phyloP scores from a whole-genome alignment of 1,140 invertebrate species.

The Drosophila varians region DNA sequence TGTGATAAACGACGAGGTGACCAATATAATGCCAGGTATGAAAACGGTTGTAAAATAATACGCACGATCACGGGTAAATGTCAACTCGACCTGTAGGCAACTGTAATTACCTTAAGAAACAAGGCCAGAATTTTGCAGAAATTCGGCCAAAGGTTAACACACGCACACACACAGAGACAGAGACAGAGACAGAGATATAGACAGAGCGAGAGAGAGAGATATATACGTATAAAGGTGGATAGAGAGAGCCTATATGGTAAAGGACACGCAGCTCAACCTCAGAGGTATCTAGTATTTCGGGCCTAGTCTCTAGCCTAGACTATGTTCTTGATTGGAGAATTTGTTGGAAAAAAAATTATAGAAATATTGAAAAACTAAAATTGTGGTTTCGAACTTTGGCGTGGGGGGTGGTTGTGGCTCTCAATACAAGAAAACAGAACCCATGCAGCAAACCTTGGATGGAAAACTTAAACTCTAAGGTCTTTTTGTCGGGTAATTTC shows the following conservation, averaged over 20 bases:
- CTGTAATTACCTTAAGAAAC: constrained; percentile 94
- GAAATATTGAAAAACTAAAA: constrained; percentile 15
- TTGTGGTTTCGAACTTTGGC: constrained; percentile 16
- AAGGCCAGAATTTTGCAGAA: constrained; percentile 52
- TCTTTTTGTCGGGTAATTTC: constrained; percentile 41
- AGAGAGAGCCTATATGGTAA: neutral
- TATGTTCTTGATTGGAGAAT: neutral
- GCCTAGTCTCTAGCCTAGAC: constrained; percentile 37
- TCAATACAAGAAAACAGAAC: constrained; percentile 33
- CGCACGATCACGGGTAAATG: constrained; percentile 95
- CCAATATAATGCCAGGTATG: constrained; percentile 97
- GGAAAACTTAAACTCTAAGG: constrained; percentile 32
- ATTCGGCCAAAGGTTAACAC: constrained; percentile 53
- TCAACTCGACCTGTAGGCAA: constrained; percentile 95
- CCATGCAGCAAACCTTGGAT: constrained; percentile 60
- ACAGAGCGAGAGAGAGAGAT: constrained; percentile 22
- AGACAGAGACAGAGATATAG: constrained; percentile 38
- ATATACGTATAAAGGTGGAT: constrained; percentile 8
- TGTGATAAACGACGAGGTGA: constrained; percentile 96
- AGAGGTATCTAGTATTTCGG: neutral
- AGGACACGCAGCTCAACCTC: constrained; percentile 15
- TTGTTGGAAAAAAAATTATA: constrained; percentile 5
- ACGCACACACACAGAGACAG: constrained; percentile 45
- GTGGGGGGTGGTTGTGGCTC: constrained; percentile 16
- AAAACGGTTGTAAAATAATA: constrained; percentile 98